Conservation (phyloP, 1,140 invertebrate genomes). For the Drosophila parvula region DNA sequence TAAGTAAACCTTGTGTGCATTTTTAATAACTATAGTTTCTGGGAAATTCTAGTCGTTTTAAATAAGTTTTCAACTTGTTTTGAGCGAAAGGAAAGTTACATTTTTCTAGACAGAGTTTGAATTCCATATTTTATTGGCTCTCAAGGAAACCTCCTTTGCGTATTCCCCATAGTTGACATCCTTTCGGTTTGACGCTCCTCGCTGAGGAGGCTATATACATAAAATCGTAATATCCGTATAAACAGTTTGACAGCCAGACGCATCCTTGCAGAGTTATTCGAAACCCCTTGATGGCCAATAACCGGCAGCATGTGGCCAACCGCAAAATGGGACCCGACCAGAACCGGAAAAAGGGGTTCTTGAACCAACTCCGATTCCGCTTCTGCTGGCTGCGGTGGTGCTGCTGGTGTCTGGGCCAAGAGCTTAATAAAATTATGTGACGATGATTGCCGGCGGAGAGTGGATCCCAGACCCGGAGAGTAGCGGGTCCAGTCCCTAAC, state of each 20-base stretch:
- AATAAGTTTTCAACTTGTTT: neutral
- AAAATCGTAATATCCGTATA: slow-evolving; percentile 33
- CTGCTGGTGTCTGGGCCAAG: slow-evolving; percentile 53
- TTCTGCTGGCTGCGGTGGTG: slow-evolving; percentile 7
- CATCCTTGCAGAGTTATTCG: slow-evolving; percentile 38
- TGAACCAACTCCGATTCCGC: slow-evolving; percentile 31
- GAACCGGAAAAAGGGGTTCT: slow-evolving; percentile 4
- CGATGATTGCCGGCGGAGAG: slow-evolving; percentile 67
- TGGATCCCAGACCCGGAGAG: slow-evolving; percentile 5
- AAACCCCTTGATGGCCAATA: slow-evolving; percentile 45
- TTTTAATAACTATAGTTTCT: neutral
- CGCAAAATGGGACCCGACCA: slow-evolving; percentile 20
- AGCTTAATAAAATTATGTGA: slow-evolving; percentile 83
- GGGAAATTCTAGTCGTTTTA: neutral
- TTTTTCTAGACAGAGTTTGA: neutral
- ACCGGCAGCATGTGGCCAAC: slow-evolving; percentile 46
- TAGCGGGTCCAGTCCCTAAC: slow-evolving; percentile 5
- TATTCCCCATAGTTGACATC: slow-evolving; percentile 11
- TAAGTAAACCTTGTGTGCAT: slow-evolving; percentile 1
- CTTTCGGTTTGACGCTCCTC: slow-evolving; percentile 2
- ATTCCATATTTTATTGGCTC: neutral
- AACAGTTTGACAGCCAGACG: slow-evolving; percentile 32
- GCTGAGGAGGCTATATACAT: slow-evolving; percentile 8
- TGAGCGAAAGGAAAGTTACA: neutral
- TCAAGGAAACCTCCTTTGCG: neutral